Conservation (phyloP, 2,113 vertebrate genomes). For the Pachypanchax playfairii region DNA sequence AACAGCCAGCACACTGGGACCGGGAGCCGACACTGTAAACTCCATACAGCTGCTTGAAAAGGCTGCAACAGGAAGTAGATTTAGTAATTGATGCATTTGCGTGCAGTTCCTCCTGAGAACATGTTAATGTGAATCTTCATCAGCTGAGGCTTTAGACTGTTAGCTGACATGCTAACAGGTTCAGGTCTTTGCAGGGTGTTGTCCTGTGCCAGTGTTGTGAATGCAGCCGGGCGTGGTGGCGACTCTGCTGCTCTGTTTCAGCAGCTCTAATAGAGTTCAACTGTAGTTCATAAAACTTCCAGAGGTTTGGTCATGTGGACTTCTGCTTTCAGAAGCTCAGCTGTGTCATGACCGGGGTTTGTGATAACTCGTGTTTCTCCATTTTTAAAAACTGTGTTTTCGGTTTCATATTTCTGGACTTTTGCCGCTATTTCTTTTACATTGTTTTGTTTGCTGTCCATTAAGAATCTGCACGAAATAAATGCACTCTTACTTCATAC, state of each 20-base stretch:
- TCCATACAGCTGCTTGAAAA: too few relatives aligned
- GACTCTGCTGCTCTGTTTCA: constrained; percentile 13
- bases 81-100: too few relatives aligned
- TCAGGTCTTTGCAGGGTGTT: not conserved
- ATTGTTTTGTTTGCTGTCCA: not conserved
- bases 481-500: constrained; percentile 8
- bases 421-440: not conserved
- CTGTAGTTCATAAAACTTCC: constrained; percentile 36
- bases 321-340: constrained; percentile 34
- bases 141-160: not conserved
- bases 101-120: too few relatives aligned
- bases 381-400: too few relatives aligned
- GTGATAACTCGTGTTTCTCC: too few relatives aligned
- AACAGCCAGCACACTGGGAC: too few relatives aligned
- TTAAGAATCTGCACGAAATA: not conserved
- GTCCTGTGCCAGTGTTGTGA: not conserved
- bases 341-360: constrained; percentile 15
- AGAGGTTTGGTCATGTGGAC: constrained; percentile 50
- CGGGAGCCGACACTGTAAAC: too few relatives aligned
- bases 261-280: constrained; percentile 37
- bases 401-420: not conserved
- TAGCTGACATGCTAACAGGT: not conserved
- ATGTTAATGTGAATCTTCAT: too few relatives aligned
- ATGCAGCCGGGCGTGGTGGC: not conserved
- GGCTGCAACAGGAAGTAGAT: too few relatives aligned